Evolutionary conservation across 2,797 vertebrate genomes (phyloP), one percentile per base, ranked within the genome.

Genomic region (Paedocypris micromegethes): DNA sequence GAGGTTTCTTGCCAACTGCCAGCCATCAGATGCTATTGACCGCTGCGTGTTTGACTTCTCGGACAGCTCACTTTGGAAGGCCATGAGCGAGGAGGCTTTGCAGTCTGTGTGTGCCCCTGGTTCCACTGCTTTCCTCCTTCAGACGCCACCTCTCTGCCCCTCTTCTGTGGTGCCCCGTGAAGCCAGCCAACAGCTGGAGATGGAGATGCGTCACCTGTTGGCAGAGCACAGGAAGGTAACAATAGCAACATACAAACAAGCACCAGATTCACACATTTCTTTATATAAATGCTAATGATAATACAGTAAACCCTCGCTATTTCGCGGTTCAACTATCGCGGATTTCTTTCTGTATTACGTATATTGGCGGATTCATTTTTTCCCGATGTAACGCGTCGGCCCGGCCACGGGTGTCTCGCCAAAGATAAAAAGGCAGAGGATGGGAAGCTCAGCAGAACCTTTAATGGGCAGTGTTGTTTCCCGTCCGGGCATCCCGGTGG

Each of bases 151-250:
- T 2, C 89, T 99, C 6, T 94, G 91, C 48, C 87, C 91, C 5
- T 86, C 94, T 0, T 74, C 87, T 39, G 61, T 94, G 68, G 93
- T 95, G 59, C 81, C 92, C 1, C 89, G 89, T 0, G 82, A 85
- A 63, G 82, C 91, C 69, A 98, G 95, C 82, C 98, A 97, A 0
- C 93, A 94, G 56, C 79, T 98, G 47, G 97, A 98, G 80, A 80
- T 96, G 80, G 94, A 98, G 79, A 85, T 98, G 78, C 90, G 95
- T 74, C 83, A 89, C 40, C 82, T 98, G 49, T 83, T 95, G 43
- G 88, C 90, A 3, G 95, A 98, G 76, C 91, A 98, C 81, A 93
- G 97, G 55, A 98, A 97, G 94, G 97, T 98, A 90, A 85, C 23
- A 9, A 23, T 1, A 23, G 23, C 23, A 23, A 23, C 23, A 48